Evolutionary conservation across 2,888 invertebrate species (phyloP).

Genomic region (Meliscaeva auricollis): DNA sequence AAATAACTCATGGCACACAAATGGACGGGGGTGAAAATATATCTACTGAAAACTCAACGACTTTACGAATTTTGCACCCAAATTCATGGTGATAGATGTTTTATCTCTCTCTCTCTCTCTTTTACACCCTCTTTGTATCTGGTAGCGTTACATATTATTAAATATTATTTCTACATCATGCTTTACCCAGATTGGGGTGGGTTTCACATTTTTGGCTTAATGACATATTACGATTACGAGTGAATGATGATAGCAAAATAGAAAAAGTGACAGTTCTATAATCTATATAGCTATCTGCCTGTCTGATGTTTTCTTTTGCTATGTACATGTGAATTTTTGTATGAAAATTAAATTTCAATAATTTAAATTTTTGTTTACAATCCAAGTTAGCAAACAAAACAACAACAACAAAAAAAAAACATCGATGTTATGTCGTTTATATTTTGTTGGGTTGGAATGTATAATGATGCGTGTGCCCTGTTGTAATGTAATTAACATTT

Average conservation of each 20-base stretch:
- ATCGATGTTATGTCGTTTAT: slow-evolving; percentile 26
- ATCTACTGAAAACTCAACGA: slow-evolving; percentile 6
- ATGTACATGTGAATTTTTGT: background rate
- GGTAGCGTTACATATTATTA: slow-evolving; percentile 64
- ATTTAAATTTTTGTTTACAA: slow-evolving; percentile 57
- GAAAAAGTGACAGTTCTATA: slow-evolving; percentile 41
- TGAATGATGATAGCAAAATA: slow-evolving; percentile 50
- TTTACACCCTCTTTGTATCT: background rate
- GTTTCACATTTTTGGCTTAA: slow-evolving; percentile 57
- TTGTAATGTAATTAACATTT: slow-evolving; percentile 67
- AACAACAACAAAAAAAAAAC: background rate
- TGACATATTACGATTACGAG: slow-evolving; percentile 68
- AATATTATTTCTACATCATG: slow-evolving; percentile 61
- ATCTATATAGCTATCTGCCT: background rate
- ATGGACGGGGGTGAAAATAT: slow-evolving; percentile 25
- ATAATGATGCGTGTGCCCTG: background rate
- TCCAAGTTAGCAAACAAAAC: slow-evolving; percentile 9
- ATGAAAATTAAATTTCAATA: slow-evolving; percentile 64
- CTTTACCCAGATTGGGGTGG: slow-evolving; percentile 51
- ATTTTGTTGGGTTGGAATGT: background rate
- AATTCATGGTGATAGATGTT: slow-evolving; percentile 7
- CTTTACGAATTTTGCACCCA: slow-evolving; percentile 23
- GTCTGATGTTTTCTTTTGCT: background rate
- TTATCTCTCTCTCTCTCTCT: background rate
- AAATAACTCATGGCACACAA: slow-evolving; percentile 36